Evolutionary conservation across 2,797 vertebrate species (phyloP), one percentile per base, ranked within the genome.

Genomic region (Perdix hodgsoniae): DNA sequence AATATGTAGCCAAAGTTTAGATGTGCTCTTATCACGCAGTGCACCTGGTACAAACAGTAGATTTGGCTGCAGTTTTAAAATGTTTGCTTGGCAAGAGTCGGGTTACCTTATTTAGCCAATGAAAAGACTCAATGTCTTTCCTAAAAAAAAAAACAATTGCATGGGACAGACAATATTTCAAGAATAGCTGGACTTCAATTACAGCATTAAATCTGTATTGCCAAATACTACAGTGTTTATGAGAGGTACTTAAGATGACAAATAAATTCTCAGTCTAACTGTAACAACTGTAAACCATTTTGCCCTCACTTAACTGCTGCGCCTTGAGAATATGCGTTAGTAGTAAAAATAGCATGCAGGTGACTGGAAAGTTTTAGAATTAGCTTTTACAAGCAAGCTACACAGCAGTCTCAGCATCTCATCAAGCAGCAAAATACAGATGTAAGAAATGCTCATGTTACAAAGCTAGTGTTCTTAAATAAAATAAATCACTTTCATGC

Each of bases 271-370:
- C 10, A 22, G 3, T 64, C 71, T 72, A 93, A 77, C 21, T 71
- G 31, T n/a, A 95, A 78, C 15, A 57, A 82, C 9, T 47, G 19
- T 59, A 75, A 85, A 40, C 14, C 63, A 44, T 44, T 91, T 75
- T 66, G 73, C 27, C 11, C 19, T 78, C 56, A 60, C 37, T 40
- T 66, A 37, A 76, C 37, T 50, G 23, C 59, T 87, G n/a, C 26
- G 63, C 31, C 56, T 90, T 83, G 69, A 75, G 52, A 85, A 71
- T 35, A 35, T 11, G 50, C 23, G 71, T 94, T 93, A 94, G 74
- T 88, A 87, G 59, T 49, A 54, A 80, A 91, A 88, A 93, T 19
- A 76, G 49, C 93, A 96, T 94, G 87, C 93, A 95, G 85, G 73
- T 50, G 39, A 47, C 92, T 81, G 85, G 37, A 40, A 93, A 49